Evolutionary conservation across 1,140 invertebrate species (phyloP).

Genomic region (Anadara kagoshimensis): DNA sequence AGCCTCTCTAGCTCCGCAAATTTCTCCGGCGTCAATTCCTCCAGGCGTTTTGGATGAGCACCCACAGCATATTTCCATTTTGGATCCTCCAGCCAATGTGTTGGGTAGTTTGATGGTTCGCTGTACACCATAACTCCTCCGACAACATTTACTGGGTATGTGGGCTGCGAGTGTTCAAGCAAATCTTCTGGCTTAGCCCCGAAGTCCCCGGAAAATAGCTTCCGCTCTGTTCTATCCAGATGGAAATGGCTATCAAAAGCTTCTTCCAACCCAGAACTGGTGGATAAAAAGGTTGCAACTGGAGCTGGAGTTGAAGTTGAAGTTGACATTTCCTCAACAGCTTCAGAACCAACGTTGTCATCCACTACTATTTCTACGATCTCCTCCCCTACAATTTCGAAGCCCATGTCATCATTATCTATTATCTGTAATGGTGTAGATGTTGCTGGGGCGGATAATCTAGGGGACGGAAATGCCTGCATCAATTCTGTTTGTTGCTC

Average conservation of each 20-base stretch:
- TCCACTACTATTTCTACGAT: too few relatives aligned
- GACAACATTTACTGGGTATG: not conserved
- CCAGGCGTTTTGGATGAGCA: not conserved
- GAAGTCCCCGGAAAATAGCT: not conserved
- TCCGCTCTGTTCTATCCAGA: not conserved
- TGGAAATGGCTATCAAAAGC: not conserved
- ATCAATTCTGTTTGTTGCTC: too few relatives aligned
- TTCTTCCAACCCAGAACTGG: not conserved
- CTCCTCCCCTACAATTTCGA: too few relatives aligned
- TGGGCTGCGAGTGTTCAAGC: not conserved
- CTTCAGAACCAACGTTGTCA: too few relatives aligned
- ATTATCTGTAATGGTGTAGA: too few relatives aligned
- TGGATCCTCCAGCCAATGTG: too few relatives aligned
- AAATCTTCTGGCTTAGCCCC: not conserved
- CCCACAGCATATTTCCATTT: not conserved
- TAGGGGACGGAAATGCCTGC: too few relatives aligned
- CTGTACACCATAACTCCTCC: not conserved
- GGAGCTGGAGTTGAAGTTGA: too few relatives aligned
- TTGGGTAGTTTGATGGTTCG: not conserved
- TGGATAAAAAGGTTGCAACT: too few relatives aligned
- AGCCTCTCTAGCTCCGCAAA: not conserved
- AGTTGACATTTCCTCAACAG: too few relatives aligned
- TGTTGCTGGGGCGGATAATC: too few relatives aligned
- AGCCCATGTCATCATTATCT: too few relatives aligned
- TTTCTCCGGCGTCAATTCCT: not conserved